phyloP scores from a whole-genome alignment of 1,140 invertebrate species.

The Tetramorium alpestre region DNA sequence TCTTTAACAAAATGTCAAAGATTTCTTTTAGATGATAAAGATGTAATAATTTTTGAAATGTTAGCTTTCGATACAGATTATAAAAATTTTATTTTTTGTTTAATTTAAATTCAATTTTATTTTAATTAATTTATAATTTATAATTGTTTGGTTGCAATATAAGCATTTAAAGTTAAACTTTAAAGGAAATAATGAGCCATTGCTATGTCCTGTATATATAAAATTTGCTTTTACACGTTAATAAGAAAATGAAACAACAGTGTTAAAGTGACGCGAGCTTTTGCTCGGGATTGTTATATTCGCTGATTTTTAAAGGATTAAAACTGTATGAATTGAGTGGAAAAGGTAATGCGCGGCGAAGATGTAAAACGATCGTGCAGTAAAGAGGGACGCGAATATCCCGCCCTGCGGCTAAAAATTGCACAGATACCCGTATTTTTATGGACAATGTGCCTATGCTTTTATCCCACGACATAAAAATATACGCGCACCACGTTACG shows the following conservation, averaged over 20 bases:
- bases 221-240: constrained; percentile 32
- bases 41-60: not conserved
- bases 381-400: constrained; percentile 42
- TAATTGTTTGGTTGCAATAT: not conserved
- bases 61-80: not conserved
- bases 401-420: constrained; percentile 49
- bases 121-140: not conserved
- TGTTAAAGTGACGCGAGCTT: not conserved
- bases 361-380: constrained; percentile 38
- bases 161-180: not conserved
- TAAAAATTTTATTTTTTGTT: not conserved
- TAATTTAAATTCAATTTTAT: not conserved
- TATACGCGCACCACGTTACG: constrained; percentile 54
- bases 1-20: constrained; percentile 3
- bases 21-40: not conserved
- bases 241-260: constrained; percentile 11
- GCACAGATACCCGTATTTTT: constrained; percentile 56
- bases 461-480: constrained; percentile 60
- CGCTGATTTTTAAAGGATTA: not conserved
- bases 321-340: constrained; percentile 4
- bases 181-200: not conserved
- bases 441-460: constrained; percentile 60
- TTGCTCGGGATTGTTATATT: not conserved
- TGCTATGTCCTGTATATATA: not conserved
- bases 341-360: constrained; percentile 16